Conservation (phyloP, 2,797 vertebrate species). For the Channa striata region DNA sequence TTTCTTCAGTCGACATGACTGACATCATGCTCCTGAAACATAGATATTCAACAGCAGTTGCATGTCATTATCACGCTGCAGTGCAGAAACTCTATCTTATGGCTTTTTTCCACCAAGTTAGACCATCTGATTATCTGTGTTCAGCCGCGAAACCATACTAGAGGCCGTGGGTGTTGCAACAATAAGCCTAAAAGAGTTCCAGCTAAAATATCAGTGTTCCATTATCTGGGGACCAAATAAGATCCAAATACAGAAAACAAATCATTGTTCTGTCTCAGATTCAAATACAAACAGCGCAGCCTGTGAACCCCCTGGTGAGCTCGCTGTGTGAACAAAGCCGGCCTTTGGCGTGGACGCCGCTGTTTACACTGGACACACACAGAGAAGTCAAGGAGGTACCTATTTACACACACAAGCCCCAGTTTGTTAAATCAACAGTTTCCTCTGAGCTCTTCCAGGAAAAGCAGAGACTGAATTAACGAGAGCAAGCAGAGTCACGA, state of each 20-base stretch:
- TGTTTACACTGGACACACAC: conserved; percentile 59
- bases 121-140: too few species aligned
- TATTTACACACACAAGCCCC: conserved; percentile 53
- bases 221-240: background rate
- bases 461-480: conserved; percentile 42
- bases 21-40: too few species aligned
- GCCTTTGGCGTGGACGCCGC: conserved; percentile 6
- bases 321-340: background rate
- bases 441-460: conserved; percentile 23
- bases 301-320: background rate
- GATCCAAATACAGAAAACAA: background rate
- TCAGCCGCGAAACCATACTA: too few species aligned
- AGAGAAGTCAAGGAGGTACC: conserved; percentile 34
- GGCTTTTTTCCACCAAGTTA: too few species aligned
- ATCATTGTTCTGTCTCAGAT: background rate
- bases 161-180: too few species aligned
- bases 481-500: conserved; percentile 39
- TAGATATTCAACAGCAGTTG: too few species aligned
- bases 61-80: too few species aligned
- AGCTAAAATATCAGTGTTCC: background rate
- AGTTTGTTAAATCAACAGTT: conserved; percentile 46
- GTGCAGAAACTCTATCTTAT: too few species aligned
- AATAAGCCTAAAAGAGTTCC: too few species aligned
- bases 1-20: too few species aligned
- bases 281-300: conserved; percentile 16